Evolutionary conservation across 1,140 invertebrate species (phyloP).

Genomic region (Drosophila ficusphila): DNA sequence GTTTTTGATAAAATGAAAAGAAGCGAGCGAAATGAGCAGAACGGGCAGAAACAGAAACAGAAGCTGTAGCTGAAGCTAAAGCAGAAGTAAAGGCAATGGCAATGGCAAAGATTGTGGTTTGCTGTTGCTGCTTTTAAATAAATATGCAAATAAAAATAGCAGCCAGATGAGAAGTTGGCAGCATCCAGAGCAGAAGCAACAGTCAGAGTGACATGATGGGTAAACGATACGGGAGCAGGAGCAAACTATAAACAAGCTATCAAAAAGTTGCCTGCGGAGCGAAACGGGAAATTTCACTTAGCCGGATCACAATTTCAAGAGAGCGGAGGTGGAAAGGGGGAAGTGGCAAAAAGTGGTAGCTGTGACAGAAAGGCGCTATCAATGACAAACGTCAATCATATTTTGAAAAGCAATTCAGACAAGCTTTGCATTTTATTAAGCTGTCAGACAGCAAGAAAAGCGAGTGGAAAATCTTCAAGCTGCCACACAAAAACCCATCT

Average conservation of each 20-base stretch:
- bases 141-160: constrained; percentile 79
- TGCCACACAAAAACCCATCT: constrained; percentile 1
- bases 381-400: constrained; percentile 58
- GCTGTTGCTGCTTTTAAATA: constrained; percentile 64
- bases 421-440: constrained; percentile 48
- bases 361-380: constrained; percentile 34
- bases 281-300: constrained; percentile 46
- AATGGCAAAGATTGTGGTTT: constrained; percentile 46
- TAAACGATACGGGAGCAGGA: constrained; percentile 57
- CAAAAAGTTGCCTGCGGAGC: constrained; percentile 20
- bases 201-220: constrained; percentile 70
- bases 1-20: constrained; percentile 73
- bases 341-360: too few species aligned
- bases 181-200: constrained; percentile 20
- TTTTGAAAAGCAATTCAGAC: constrained; percentile 47
- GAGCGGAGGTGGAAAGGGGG: not conserved
- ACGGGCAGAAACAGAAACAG: too few species aligned
- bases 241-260: constrained; percentile 23
- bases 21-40: constrained; percentile 54
- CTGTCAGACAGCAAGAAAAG: constrained; percentile 16
- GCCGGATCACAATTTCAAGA: constrained; percentile 10
- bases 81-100: constrained; percentile 3
- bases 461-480: constrained; percentile 6
- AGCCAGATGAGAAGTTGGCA: constrained; percentile 62
- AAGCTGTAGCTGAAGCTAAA: too few species aligned